Evolutionary conservation across 2,888 invertebrate species (phyloP).

Genomic region (Drosophila mettleri): DNA sequence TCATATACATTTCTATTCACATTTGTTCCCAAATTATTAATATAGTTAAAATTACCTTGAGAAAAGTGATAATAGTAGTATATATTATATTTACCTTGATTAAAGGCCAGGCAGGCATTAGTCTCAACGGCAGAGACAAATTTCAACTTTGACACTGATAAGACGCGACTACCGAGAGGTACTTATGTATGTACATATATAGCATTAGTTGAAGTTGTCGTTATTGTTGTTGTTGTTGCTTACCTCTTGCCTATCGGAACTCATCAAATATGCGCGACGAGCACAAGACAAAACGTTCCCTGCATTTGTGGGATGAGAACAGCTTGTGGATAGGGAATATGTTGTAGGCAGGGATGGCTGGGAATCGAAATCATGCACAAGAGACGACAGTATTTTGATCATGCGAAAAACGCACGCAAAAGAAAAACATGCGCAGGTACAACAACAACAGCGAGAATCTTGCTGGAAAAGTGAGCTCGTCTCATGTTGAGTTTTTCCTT

Average conservation of each 20-base stretch:
- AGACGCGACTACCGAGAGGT: conserved; percentile 52
- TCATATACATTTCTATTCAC: background rate
- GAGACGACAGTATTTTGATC: conserved; percentile 67
- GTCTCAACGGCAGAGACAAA: conserved; percentile 25
- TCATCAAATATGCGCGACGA: conserved; percentile 74
- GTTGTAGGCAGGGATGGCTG: conserved; percentile 25
- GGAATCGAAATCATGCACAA: conserved; percentile 47
- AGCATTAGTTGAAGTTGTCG: conserved; percentile 18
- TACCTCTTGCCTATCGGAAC: conserved; percentile 64
- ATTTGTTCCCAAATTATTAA: background rate
- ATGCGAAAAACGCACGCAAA: conserved; percentile 80
- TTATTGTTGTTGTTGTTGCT: conserved; percentile 14
- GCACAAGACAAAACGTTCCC: conserved; percentile 56
- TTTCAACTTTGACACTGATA: conserved; percentile 63
- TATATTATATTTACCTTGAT: conserved; percentile 4
- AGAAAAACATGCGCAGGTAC: conserved; percentile 76
- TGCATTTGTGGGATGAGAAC: conserved; percentile 42
- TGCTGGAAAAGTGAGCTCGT: conserved; percentile 63
- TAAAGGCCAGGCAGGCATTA: conserved; percentile 35
- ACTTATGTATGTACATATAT: conserved; percentile 20
- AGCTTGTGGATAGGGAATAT: conserved; percentile 13
- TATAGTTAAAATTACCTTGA: background rate
- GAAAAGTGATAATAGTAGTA: background rate
- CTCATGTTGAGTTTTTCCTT: conserved; percentile 52
- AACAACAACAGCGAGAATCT: conserved; percentile 38